Conservation (phyloP, 2,888 invertebrate genomes). For the Ellobium chinense region DNA sequence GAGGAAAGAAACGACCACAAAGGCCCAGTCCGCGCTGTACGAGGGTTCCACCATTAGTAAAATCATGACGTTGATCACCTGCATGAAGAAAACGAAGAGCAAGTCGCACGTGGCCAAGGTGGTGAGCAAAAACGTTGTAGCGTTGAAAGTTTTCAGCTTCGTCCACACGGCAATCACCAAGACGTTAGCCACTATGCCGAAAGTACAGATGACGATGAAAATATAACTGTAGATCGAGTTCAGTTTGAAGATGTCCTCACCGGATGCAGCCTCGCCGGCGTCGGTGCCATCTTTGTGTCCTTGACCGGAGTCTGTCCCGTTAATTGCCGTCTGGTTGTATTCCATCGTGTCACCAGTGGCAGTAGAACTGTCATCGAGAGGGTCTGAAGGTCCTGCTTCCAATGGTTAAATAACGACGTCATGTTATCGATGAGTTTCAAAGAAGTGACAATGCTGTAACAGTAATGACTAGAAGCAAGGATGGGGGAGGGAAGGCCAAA, state of each 20-base stretch:
- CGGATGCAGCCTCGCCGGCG: no score
- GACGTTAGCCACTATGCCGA: neutral
- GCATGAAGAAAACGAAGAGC: neutral
- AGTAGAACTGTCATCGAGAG: no score
- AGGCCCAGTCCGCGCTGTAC: neutral
- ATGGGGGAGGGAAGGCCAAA: no score
- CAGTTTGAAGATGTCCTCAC: neutral
- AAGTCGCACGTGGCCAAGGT: neutral
- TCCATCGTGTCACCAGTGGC: no score
- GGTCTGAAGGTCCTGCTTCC: no score
- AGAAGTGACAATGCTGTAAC: no score
- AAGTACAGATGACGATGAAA: neutral
- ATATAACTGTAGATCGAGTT: neutral
- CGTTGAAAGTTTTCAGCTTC: neutral
- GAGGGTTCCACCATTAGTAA: neutral
- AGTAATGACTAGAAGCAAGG: no score
- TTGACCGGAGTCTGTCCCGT: no score
- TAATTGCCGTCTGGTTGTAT: no score
- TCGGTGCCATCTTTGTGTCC: no score
- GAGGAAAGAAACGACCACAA: neutral
- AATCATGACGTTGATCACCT: neutral
- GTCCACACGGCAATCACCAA: slow-evolving; percentile 3
- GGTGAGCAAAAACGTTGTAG: neutral
- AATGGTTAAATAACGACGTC: no score
- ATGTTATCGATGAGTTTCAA: no score